Percentiles rank a stretch among this genome's conserved stretches.
These are phyloP conservation scores for Cataglyphis livida DNA, from an alignment of 2,888 invertebrate species.

Conservation along the genomic window DNA sequence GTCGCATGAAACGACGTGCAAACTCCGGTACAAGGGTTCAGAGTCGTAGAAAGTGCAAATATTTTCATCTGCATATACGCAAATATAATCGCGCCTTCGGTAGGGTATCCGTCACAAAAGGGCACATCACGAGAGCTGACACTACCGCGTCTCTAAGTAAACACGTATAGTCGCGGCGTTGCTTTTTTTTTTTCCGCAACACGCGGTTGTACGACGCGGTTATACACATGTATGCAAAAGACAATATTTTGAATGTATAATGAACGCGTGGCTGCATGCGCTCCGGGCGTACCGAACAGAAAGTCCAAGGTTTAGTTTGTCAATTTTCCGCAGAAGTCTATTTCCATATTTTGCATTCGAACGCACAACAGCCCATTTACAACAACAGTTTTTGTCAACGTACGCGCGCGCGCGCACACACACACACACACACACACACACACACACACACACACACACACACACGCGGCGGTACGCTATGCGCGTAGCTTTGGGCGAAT, in stretches of 20 bases:
- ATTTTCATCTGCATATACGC: constrained; percentile 71
- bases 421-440: not conserved
- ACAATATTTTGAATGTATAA: constrained; percentile 83
- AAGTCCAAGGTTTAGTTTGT: constrained; percentile 50
- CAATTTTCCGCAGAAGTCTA: constrained; percentile 41
- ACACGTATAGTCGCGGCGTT: constrained; percentile 63
- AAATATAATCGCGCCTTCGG: constrained; percentile 52
- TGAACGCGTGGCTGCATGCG: constrained; percentile 67
- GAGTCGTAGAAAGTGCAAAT: constrained; percentile 68
- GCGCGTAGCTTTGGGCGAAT: not conserved
- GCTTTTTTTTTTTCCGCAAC: constrained; percentile 44
- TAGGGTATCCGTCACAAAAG: constrained; percentile 65
- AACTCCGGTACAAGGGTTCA: constrained; percentile 60
- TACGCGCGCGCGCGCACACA: not conserved
- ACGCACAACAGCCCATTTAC: constrained; percentile 17
- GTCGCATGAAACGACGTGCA: constrained; percentile 25
- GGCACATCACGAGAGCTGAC: constrained; percentile 67
- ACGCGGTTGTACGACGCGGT: constrained; percentile 59
- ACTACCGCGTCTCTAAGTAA: constrained; percentile 75
- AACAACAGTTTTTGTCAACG: constrained; percentile 36
- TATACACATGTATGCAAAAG: constrained; percentile 71
- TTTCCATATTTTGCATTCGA: constrained; percentile 54
- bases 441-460: too few relatives aligned
- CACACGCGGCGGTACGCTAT: not conserved
- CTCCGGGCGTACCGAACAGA: constrained; percentile 47